Base-by-base conservation (phyloP, 2,888 invertebrate genomes). In the Napeogenes sylphis region DNA sequence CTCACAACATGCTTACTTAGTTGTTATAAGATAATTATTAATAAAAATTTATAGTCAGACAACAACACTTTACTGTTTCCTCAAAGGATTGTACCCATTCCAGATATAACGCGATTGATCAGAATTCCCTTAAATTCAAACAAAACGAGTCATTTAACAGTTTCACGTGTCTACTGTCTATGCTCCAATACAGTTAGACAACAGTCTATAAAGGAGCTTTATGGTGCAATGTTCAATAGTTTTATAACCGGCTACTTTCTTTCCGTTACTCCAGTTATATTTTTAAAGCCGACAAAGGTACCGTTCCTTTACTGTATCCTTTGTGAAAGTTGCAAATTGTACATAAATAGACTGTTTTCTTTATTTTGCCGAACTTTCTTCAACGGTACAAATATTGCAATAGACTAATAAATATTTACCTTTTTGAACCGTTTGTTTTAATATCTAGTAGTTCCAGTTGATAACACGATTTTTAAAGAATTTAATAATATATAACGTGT, bases 251-350 rank as follows among this genome's bases (percentile, higher is more conserved):
- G 69, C 74, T 75, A 74, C 75, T 75, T 75, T 75, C 75, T 75
- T 73, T 71, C 75, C 73, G 74, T 65, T 71, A 89, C 77, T 66
- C 82, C 74, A 84, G 79, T 85, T 85, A 78, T 71, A 72, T 79
- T 87, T 21, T 87, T 83, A 80, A 76, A 59, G 73, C 85, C 89
- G 87, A 79, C 80, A 70, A 70, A 75, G 73, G 75, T 79, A 73
- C 82, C 75, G 79, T 61, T 83, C 79, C 60, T 60, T 21, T 72
- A 70, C 66, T 66, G 69, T 70, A 65, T 71, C 65, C 54, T 66
- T 69, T 68, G 66, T 66, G 21, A 53, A 53, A 59, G 55, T 51
- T 62, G 62, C 58, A 64, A 63, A 59, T 66, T 65, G 58, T 59
- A 59, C 47, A 58, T 59, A 51, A 56, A 63, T 61, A 10, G 47